Percentiles rank a stretch among this genome's conserved stretches.
phyloP scores from a whole-genome alignment of 2,113 vertebrate genomes.

The Equus quagga region DNA sequence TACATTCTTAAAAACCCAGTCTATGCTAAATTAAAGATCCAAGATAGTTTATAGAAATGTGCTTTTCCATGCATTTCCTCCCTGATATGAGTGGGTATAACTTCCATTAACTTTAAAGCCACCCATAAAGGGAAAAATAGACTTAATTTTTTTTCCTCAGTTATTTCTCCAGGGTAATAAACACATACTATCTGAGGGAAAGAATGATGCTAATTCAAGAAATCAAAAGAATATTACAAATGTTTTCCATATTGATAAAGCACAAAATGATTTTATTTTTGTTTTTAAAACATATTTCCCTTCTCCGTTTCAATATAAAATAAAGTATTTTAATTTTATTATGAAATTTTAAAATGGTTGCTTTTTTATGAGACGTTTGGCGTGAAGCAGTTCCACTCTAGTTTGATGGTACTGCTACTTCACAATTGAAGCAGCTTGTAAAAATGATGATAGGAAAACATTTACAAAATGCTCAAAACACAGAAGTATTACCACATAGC shows the following conservation, averaged over 20 bases:
- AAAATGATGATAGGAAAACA: slow-evolving; percentile 77
- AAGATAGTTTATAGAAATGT: slow-evolving; percentile 63
- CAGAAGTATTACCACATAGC: slow-evolving; percentile 59
- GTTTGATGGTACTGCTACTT: slow-evolving; percentile 75
- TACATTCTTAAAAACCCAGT: slow-evolving; percentile 45
- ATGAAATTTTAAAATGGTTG: slow-evolving; percentile 78
- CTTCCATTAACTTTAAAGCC: slow-evolving; percentile 75
- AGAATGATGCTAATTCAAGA: slow-evolving; percentile 57
- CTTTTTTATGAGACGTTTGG: slow-evolving; percentile 76
- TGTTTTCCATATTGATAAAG: slow-evolving; percentile 73
- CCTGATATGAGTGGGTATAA: slow-evolving; percentile 56
- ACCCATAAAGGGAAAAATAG: slow-evolving; percentile 73
- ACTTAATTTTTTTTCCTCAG: slow-evolving; percentile 62
- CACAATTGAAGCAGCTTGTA: slow-evolving; percentile 77
- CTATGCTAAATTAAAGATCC: slow-evolving; percentile 61
- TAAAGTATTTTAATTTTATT: slow-evolving; percentile 76
- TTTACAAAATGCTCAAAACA: slow-evolving; percentile 72
- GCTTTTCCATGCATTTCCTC: slow-evolving; percentile 59
- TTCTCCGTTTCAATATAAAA: slow-evolving; percentile 52
- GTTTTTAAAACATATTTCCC: slow-evolving; percentile 62
- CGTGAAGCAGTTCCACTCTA: slow-evolving; percentile 66
- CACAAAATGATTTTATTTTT: slow-evolving; percentile 62
- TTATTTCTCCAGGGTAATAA: slow-evolving; percentile 76
- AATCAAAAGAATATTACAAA: slow-evolving; percentile 74
- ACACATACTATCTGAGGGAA: slow-evolving; percentile 63